Percentiles rank a stretch among this genome's conserved stretches.
Evolutionary conservation across 2,797 vertebrate genomes (phyloP).

Genomic region (Aplochiton taeniatus): DNA sequence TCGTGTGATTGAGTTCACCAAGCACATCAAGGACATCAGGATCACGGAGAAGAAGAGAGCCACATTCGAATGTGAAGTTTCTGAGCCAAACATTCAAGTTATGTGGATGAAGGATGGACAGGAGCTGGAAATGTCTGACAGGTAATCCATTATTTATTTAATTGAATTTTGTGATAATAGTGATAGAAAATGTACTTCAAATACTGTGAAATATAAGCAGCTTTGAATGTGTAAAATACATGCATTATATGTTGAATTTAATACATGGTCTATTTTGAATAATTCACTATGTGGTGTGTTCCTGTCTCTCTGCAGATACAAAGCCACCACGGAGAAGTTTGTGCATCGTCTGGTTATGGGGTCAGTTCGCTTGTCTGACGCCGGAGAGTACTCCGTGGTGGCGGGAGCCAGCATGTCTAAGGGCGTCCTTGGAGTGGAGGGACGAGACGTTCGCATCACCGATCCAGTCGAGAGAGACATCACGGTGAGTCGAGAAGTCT

Average conservation of each 20-base stretch:
- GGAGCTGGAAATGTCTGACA: constrained; percentile 80
- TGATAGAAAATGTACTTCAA: no score
- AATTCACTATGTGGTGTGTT: background rate
- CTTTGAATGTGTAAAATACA: background rate
- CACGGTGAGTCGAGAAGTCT: constrained; percentile 60
- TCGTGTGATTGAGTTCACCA: constrained; percentile 88
- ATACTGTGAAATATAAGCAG: background rate
- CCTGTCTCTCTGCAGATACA: constrained; percentile 66
- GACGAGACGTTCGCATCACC: constrained; percentile 84
- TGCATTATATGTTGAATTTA: background rate
- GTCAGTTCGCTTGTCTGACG: constrained; percentile 82
- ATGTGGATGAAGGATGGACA: constrained; percentile 91
- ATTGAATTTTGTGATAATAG: background rate
- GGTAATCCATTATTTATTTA: constrained; percentile 54
- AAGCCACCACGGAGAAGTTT: constrained; percentile 81
- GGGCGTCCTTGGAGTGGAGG: constrained; percentile 87
- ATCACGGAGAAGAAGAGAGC: constrained; percentile 89
- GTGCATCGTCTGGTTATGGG: constrained; percentile 86
- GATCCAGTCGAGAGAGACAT: constrained; percentile 71
- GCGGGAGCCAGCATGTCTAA: constrained; percentile 85
- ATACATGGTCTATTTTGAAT: background rate
- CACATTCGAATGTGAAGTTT: constrained; percentile 88
- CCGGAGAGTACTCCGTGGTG: constrained; percentile 84
- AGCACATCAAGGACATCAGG: constrained; percentile 89
- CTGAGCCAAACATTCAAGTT: constrained; percentile 84